These are phyloP conservation scores for Andrena marginata DNA, from an alignment of 2,888 invertebrate genomes.

Conservation along the genomic window DNA sequence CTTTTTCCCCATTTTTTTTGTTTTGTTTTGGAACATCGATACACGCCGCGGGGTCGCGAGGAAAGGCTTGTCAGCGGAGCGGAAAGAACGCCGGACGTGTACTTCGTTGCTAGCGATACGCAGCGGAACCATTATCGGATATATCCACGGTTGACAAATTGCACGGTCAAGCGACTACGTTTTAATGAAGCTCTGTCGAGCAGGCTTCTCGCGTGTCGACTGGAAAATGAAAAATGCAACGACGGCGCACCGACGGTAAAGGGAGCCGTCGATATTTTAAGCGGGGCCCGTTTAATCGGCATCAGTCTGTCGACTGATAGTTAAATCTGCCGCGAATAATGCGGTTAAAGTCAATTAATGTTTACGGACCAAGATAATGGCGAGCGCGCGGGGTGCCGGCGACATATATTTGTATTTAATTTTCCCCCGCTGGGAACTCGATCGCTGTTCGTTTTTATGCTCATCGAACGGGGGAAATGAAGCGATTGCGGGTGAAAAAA, in stretches of 20 bases:
- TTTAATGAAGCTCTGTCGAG: slow-evolving; percentile 58
- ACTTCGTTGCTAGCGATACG: slow-evolving; percentile 42
- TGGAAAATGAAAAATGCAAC: slow-evolving; percentile 26
- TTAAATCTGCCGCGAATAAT: slow-evolving; percentile 20
- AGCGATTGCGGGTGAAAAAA: background rate
- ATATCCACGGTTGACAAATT: slow-evolving; percentile 57
- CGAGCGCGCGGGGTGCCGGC: background rate
- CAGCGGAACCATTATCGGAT: slow-evolving; percentile 60
- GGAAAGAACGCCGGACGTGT: slow-evolving; percentile 40
- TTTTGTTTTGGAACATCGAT: slow-evolving; percentile 32
- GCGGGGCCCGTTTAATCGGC: background rate
- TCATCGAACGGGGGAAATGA: background rate
- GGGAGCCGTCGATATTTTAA: slow-evolving; percentile 4
- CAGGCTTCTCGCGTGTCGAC: slow-evolving; percentile 25
- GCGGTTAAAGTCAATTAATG: slow-evolving; percentile 26
- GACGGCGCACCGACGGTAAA: background rate
- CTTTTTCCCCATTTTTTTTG: background rate
- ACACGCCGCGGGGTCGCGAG: slow-evolving; percentile 22
- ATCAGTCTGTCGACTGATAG: slow-evolving; percentile 9
- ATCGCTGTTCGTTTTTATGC: slow-evolving; percentile 12
- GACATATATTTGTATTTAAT: slow-evolving; percentile 20
- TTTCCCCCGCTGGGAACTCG: background rate
- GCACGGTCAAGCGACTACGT: slow-evolving; percentile 52
- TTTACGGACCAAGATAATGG: background rate
- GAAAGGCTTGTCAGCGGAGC: slow-evolving; percentile 42